phyloP scores from a whole-genome alignment of 2,113 vertebrate genomes.

The Leptodactylus fuscus region DNA sequence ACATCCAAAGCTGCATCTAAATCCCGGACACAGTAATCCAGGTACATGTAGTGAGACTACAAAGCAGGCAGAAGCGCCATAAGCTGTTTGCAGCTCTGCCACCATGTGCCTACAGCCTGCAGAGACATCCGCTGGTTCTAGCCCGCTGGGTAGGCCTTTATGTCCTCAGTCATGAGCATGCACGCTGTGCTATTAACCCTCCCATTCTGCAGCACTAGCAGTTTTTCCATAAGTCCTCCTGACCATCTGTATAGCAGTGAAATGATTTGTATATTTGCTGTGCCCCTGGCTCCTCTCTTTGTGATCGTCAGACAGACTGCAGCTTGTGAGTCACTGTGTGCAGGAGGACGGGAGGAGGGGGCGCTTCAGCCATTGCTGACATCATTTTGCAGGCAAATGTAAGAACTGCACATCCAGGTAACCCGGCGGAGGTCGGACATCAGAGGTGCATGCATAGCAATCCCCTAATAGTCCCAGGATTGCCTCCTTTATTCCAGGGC shows the following conservation, averaged over 20 bases:
- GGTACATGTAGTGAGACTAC: too few relatives aligned
- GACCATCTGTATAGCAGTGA: not conserved
- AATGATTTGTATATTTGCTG: not conserved
- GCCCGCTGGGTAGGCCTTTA: not conserved
- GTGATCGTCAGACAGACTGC: not conserved
- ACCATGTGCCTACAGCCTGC: not conserved
- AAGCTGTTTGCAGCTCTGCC: not conserved
- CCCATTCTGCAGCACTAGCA: not conserved
- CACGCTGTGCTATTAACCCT: too few relatives aligned
- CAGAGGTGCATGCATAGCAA: not conserved
- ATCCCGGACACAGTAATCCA: too few relatives aligned
- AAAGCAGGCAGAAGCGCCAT: too few relatives aligned
- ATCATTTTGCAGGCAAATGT: conserved; percentile 15
- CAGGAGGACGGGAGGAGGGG: not conserved
- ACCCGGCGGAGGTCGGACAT: not conserved
- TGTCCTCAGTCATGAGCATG: not conserved
- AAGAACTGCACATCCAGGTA: not conserved
- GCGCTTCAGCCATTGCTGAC: not conserved
- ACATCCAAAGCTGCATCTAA: too few relatives aligned
- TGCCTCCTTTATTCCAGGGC: too few relatives aligned
- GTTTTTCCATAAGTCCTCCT: not conserved
- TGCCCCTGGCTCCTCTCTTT: not conserved
- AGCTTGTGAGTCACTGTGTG: conserved; percentile 2
- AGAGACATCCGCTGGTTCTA: not conserved
- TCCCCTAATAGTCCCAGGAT: not conserved